Base-by-base conservation (phyloP, 2,113 vertebrate species). In the Psilopsiagon aymara region DNA sequence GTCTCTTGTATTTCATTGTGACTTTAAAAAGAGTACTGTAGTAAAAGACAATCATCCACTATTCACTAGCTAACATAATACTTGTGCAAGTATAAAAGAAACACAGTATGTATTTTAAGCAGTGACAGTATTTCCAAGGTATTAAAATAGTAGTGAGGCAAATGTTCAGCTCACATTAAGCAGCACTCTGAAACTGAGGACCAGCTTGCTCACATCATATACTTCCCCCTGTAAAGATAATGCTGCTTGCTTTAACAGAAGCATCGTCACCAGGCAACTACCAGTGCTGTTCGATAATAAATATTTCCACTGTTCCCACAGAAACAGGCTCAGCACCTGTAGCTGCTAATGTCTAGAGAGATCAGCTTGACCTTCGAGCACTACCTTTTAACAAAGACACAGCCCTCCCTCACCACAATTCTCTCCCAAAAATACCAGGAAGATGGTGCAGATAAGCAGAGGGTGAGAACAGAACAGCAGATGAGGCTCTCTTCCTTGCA, bases 1-100 rank as follows among this genome's bases (percentile, higher is more conserved):
- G n/a, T 95, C 79, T 97, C 96, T 84, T 94, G 93, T 97, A 91
- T 97, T 97, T 93, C 92, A 95, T 66, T 93, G 79, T 92, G 92
- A 97, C 91, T 97, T 23, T 81, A 75, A 57, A 95, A 94, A 95
- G 90, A 85, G 49, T 59, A 88, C 62, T 66, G n/a, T 69, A 96
- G 52, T 85, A 91, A 96, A 96, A 96, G 81, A 95, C 95, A 94
- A 96, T 95, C 95, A 94, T 93, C 83, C 86, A 73, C 92, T 83
- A 91, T 92, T 94, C 94, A 78, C 92, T 86, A 94, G 92, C 90
- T 92, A 94, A 91, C 92, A 52, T 87, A 96, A 92, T 92, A 92
- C 94, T 96, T 73, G 86, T 77, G 83, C 70, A 68, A 88, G 89
- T 78, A 88, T 57, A 69, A 96, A 95, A 92, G 96, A 86, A 96